Evolutionary conservation across 92 coral and sea anemone species (phyloP).

Genomic region (Phenganax subtilis): DNA sequence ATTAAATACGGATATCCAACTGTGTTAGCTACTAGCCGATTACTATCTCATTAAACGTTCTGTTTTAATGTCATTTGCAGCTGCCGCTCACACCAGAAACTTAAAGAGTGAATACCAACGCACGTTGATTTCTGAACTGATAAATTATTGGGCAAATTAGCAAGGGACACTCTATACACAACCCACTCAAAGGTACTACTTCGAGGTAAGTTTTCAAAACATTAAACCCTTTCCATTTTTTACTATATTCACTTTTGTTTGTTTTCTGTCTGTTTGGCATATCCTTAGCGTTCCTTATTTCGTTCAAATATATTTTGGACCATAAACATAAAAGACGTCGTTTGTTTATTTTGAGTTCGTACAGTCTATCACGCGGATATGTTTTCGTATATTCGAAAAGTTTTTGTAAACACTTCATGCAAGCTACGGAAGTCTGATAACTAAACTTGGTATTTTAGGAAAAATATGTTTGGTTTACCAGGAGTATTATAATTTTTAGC

Average conservation of each 20-base stretch:
- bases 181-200: not conserved
- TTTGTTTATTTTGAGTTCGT: no score
- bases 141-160: not conserved
- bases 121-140: not conserved
- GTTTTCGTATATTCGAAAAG: no score
- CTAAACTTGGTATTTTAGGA: no score
- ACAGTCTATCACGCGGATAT: no score
- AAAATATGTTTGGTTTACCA: no score
- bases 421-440: no score
- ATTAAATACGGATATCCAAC: conserved; percentile 29
- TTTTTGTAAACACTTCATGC: no score
- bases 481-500: no score
- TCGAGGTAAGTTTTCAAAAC: not conserved
- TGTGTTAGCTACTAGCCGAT: conserved; percentile 3
- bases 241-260: conserved; percentile 16
- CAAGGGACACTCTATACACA: not conserved
- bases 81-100: not conserved
- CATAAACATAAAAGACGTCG: no score
- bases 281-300: no score
- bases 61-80: conserved; percentile 32
- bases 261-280: conserved; percentile 27
- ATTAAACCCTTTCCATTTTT: not conserved
- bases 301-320: no score
- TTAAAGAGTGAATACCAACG: not conserved
- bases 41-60: conserved; percentile 11